These are phyloP conservation scores for Danaus plexippus DNA, from an alignment of 1,140 invertebrate genomes.

Conservation along the genomic window DNA sequence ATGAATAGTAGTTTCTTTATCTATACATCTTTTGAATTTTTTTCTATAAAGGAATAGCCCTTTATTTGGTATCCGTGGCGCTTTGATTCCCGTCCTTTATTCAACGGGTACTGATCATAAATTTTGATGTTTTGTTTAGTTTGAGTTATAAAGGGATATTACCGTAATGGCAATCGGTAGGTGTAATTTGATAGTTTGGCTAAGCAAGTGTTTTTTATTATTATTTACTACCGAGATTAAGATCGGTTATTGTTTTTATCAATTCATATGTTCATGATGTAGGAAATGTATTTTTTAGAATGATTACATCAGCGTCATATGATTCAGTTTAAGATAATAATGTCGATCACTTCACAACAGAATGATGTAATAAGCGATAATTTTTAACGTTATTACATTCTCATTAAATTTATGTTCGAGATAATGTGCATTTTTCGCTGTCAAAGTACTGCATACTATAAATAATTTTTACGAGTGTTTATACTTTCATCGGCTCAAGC, in stretches of 20 bases:
- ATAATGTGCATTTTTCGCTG: constrained; percentile 8
- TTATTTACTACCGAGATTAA: constrained; percentile 35
- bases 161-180: constrained; percentile 67
- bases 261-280: background rate
- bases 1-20: constrained; percentile 63
- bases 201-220: constrained; percentile 50
- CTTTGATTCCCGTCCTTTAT: constrained; percentile 66
- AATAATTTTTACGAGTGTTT: constrained; percentile 37
- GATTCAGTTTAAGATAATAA: no score
- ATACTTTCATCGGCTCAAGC: constrained; percentile 54
- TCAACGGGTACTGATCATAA: constrained; percentile 64
- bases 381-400: no score
- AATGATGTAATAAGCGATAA: no score
- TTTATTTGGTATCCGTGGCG: constrained; percentile 55
- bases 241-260: constrained; percentile 16
- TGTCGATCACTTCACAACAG: no score
- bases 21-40: constrained; percentile 58
- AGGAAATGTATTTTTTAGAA: no score
- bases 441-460: constrained; percentile 23
- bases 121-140: constrained; percentile 63
- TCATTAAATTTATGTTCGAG: no score
- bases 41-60: constrained; percentile 46
- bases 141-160: constrained; percentile 67
- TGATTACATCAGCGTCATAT: no score
- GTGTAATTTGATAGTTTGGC: constrained; percentile 59